phyloP scores from a whole-genome alignment of 2,113 vertebrate genomes.

The Phyllostomus hastatus region DNA sequence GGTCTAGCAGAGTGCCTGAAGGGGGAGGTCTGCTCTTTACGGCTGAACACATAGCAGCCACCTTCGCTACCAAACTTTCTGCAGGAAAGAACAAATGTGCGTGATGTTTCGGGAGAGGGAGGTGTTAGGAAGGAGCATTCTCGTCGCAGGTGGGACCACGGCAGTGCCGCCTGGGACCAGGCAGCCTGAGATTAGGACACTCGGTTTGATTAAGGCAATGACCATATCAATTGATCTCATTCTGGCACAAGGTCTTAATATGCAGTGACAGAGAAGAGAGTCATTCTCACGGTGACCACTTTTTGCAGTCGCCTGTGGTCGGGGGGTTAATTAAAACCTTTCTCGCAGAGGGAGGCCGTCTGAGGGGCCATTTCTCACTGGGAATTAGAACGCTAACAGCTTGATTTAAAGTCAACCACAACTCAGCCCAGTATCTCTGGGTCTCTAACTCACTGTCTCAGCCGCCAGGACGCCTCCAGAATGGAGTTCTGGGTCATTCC shows the following conservation, averaged over 20 bases:
- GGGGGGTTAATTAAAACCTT: constrained; percentile 16
- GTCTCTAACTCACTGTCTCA: background rate
- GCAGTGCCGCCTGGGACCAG: background rate
- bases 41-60: constrained; percentile 77
- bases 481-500: background rate
- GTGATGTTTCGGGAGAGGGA: constrained; percentile 43
- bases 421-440: rapidly evolving
- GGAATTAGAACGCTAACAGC: background rate
- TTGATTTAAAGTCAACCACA: background rate
- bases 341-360: background rate
- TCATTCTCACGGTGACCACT: background rate
- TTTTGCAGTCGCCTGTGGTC: background rate
- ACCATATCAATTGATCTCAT: background rate
- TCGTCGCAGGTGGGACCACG: background rate
- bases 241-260: background rate
- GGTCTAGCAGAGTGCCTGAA: constrained; percentile 83
- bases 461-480: background rate
- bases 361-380: background rate
- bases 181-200: background rate
- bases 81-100: constrained; percentile 35
- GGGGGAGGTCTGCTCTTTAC: constrained; percentile 82
- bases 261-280: background rate
- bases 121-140: background rate
- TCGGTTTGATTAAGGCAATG: background rate
- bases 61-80: constrained; percentile 79